These are phyloP conservation scores for Adoxophyes honmai DNA, from an alignment of 1,140 invertebrate genomes.

Conservation along the genomic window DNA sequence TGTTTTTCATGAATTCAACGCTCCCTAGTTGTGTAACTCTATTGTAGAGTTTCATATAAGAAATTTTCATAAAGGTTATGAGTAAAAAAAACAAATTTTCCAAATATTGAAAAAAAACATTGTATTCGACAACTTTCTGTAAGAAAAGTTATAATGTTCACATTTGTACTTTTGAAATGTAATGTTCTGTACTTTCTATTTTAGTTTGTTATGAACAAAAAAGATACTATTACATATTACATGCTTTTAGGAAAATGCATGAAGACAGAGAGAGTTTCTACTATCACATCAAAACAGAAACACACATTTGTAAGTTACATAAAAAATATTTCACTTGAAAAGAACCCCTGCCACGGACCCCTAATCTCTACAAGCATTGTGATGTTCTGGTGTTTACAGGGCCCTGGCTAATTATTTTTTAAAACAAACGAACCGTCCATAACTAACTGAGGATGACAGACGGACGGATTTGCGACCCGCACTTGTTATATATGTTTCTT, in stretches of 20 bases:
- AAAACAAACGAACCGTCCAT: constrained; percentile 13
- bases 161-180: no score
- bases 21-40: no score
- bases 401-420: constrained; percentile 9
- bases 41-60: no score
- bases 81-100: no score
- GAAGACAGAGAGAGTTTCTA: neutral
- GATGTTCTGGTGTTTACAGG: constrained; percentile 1
- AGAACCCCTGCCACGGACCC: neutral
- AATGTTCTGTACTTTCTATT: no score
- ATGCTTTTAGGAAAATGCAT: neutral
- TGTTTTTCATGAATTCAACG: no score
- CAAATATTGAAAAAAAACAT: no score
- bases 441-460: constrained; percentile 13
- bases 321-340: neutral
- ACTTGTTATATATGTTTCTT: constrained; percentile 8
- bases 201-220: neutral
- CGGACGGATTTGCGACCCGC: constrained; percentile 4
- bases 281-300: no score
- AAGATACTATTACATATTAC: neutral
- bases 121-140: no score
- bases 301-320: neutral
- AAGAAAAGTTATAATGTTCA: no score
- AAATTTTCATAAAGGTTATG: no score
- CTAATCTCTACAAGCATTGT: constrained; percentile 1